Evolutionary conservation across 2,797 vertebrate genomes (phyloP).

Genomic region (Muraenolepis orangiensis): DNA sequence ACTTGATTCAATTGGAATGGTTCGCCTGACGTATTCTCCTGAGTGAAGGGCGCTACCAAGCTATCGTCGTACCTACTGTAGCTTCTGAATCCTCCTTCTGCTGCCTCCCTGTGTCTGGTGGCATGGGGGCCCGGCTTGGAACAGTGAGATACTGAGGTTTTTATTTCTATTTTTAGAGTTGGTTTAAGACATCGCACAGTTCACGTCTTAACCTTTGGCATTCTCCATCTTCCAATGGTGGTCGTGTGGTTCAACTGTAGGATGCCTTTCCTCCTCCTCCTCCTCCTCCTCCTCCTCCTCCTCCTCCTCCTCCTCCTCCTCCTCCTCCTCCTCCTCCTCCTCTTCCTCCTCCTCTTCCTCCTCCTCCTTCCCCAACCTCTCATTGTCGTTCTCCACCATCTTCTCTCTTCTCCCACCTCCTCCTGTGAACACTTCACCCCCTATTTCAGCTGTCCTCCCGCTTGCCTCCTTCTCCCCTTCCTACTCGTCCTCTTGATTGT

Average conservation of each 20-base stretch:
- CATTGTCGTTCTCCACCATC: constrained; percentile 16
- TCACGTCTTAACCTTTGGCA: too few relatives aligned
- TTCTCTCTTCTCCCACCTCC: too few relatives aligned
- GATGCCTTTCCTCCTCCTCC: neutral
- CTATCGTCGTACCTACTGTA: too few relatives aligned
- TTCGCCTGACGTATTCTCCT: neutral
- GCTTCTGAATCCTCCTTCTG: neutral
- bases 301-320: constrained; percentile 3
- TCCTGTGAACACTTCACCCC: neutral
- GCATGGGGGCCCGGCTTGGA: too few relatives aligned
- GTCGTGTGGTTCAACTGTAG: too few relatives aligned
- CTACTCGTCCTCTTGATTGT: neutral
- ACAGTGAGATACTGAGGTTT: too few relatives aligned
- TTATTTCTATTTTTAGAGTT: too few relatives aligned
- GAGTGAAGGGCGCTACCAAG: neutral
- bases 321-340: too few relatives aligned
- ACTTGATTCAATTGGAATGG: neutral
- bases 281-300: constrained; percentile 33
- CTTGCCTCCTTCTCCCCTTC: constrained; percentile 31
- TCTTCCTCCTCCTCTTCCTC: neutral
- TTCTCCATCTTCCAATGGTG: too few relatives aligned
- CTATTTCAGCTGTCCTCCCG: constrained; percentile 2
- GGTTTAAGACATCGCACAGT: too few relatives aligned
- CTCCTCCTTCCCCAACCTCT: constrained; percentile 31
- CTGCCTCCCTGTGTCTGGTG: neutral